Conservation (phyloP, 2,797 vertebrate species). For the Hapalemur alaotrensis region DNA sequence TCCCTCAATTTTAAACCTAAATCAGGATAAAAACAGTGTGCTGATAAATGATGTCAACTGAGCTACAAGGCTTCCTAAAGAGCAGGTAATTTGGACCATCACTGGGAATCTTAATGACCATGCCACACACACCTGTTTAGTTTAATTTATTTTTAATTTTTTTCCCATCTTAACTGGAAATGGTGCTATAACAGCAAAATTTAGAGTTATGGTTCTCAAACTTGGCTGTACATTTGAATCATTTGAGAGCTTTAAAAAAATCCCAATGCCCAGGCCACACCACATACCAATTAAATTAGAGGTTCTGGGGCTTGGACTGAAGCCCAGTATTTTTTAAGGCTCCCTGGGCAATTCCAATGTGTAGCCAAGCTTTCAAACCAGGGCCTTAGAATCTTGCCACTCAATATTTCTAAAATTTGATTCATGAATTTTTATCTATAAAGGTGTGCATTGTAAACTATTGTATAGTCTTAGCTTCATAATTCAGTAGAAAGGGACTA, state of each 20-base stretch:
- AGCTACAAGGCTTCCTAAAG: constrained; percentile 19
- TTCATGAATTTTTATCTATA: not conserved
- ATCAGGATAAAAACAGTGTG: not conserved
- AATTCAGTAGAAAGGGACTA: not conserved
- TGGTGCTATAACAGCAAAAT: not conserved
- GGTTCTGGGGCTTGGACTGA: not conserved
- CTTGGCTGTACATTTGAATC: not conserved
- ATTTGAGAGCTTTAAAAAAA: not conserved
- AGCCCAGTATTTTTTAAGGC: not conserved
- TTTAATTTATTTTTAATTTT: not conserved
- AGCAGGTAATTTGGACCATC: not conserved
- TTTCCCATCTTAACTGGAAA: not conserved
- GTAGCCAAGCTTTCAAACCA: not conserved
- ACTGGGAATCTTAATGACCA: constrained; percentile 1
- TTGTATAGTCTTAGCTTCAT: not conserved
- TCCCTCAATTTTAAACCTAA: not conserved
- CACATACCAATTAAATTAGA: not conserved
- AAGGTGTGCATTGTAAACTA: not conserved
- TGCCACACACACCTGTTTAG: not conserved
- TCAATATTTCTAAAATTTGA: not conserved
- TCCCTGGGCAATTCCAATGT: not conserved
- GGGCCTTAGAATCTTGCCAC: not conserved
- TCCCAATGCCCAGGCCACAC: not conserved
- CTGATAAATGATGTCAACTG: not conserved
- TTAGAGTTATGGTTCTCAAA: constrained; percentile 8